These are phyloP conservation scores for Suricata suricatta DNA, from an alignment of 2,113 vertebrate species.

Conservation along the genomic window DNA sequence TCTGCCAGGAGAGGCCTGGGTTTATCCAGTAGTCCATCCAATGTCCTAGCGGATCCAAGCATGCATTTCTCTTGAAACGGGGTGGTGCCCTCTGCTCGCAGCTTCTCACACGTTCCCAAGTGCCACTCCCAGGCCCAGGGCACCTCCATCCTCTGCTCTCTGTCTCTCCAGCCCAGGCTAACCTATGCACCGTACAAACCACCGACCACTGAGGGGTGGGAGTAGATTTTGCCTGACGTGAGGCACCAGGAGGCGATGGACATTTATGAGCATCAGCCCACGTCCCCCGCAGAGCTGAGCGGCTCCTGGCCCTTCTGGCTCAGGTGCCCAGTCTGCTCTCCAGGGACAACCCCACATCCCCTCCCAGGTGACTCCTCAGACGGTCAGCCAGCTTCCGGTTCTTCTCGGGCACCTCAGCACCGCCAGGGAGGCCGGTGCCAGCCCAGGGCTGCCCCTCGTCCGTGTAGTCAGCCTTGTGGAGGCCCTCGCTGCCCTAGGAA, in stretches of 20 bases:
- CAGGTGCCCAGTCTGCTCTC: neutral
- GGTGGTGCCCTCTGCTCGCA: neutral
- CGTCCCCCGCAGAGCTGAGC: neutral
- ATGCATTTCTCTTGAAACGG: neutral
- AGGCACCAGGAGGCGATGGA: neutral
- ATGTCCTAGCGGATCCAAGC: neutral
- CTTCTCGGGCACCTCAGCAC: neutral
- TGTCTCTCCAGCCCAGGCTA: neutral
- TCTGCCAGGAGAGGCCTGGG: no score
- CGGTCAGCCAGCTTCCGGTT: neutral
- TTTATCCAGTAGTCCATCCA: neutral
- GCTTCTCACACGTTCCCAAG: neutral
- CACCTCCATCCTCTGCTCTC: neutral
- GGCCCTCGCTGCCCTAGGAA: neutral
- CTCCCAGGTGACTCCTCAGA: neutral
- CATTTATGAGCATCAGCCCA: neutral
- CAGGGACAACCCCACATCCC: neutral
- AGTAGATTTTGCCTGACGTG: neutral
- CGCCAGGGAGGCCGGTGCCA: neutral
- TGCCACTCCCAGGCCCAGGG: neutral
- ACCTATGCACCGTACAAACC: no score
- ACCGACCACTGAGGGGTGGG: neutral
- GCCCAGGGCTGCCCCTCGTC: no score
- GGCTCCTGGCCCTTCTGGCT: neutral
- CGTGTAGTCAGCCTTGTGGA: neutral